Percentiles rank a stretch among this genome's conserved stretches.
Conservation (phyloP, 2,113 vertebrate species). For the Deroptyus accipitrinus region DNA sequence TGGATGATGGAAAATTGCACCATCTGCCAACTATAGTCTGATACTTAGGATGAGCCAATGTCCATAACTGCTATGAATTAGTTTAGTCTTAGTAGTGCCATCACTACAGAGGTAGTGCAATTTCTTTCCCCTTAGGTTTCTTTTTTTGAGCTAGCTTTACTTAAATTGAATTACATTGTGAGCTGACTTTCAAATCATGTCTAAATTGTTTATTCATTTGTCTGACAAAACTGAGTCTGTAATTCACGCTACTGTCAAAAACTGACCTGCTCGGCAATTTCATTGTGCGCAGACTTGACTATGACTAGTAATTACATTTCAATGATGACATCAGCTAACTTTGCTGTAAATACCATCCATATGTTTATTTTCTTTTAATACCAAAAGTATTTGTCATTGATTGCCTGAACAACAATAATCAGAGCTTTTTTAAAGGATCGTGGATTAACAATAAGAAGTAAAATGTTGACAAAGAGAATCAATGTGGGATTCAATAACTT, state of each 20-base stretch:
- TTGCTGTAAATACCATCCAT: not conserved
- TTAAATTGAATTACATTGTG: not conserved
- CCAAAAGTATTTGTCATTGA: not conserved
- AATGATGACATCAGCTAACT: not conserved
- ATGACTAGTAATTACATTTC: not conserved
- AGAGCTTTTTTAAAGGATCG: not conserved
- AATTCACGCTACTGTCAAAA: not conserved
- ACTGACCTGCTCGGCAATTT: not conserved
- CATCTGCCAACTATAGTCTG: not conserved
- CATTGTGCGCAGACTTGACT: not conserved
- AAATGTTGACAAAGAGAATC: not conserved
- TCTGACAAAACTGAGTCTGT: not conserved
- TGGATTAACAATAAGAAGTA: not conserved
- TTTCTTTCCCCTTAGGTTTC: not conserved
- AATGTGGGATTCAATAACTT: not conserved
- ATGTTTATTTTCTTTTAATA: not conserved
- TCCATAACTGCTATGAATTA: not conserved
- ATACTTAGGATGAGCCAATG: not conserved
- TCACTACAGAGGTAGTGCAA: not conserved
- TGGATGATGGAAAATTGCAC: not conserved
- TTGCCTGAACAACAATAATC: not conserved
- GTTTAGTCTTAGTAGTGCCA: not conserved
- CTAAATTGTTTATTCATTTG: not conserved
- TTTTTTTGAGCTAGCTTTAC: not conserved
- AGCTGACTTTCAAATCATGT: not conserved